These are phyloP conservation scores for Latrodectus elegans DNA, from an alignment of 2,888 invertebrate species.

Conservation along the genomic window DNA sequence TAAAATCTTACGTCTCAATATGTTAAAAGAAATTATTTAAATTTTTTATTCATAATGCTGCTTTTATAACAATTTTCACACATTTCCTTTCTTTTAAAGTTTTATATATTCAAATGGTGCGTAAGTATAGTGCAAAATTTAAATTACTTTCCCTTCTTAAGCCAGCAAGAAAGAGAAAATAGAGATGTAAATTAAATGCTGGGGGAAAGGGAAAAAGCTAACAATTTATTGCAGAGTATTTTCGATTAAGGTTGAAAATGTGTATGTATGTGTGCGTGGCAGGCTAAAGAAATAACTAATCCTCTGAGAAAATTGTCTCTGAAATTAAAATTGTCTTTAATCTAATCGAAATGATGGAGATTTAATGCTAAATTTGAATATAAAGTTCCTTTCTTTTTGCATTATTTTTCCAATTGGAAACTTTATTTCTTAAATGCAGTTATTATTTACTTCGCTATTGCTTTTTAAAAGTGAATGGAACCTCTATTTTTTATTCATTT, in stretches of 20 bases:
- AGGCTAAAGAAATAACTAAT: slow-evolving; percentile 50
- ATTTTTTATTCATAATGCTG: not conserved
- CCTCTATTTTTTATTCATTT: too few relatives aligned
- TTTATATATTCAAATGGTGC: not conserved
- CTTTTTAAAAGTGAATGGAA: too few relatives aligned
- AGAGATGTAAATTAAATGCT: slow-evolving; percentile 60
- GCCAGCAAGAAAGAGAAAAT: slow-evolving; percentile 32
- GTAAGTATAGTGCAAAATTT: slow-evolving; percentile 20
- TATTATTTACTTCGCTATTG: too few relatives aligned
- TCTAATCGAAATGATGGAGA: slow-evolving; percentile 38
- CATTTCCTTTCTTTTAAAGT: not conserved
- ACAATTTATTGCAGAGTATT: slow-evolving; percentile 52
- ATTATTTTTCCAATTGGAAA: slow-evolving; percentile 14
- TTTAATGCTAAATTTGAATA: slow-evolving; percentile 56
- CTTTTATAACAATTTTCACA: not conserved
- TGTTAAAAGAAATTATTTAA: not conserved
- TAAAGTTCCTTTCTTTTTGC: slow-evolving; percentile 25
- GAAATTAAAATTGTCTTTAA: slow-evolving; percentile 61
- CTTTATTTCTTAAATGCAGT: not conserved
- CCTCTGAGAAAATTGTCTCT: slow-evolving; percentile 53
- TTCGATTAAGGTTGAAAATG: slow-evolving; percentile 49
- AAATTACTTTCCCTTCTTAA: slow-evolving; percentile 37
- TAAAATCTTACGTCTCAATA: not conserved
- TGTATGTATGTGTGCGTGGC: not conserved
- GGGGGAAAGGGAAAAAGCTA: slow-evolving; percentile 8